Base-by-base conservation (phyloP, 2,113 vertebrate species). In the Hippocampus comes region DNA sequence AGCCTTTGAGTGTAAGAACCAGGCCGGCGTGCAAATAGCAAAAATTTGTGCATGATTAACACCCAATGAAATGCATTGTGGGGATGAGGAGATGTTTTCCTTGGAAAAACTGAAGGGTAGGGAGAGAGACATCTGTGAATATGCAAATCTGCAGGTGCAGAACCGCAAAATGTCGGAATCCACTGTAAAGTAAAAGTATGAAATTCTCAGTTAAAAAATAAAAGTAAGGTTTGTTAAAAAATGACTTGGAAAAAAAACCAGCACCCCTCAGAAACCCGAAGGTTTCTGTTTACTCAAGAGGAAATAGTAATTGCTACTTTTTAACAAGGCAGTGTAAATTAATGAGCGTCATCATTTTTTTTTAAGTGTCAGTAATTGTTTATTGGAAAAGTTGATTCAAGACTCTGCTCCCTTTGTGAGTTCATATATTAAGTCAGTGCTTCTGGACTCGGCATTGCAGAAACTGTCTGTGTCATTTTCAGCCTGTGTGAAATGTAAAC, bases 401-500 rank as follows among this genome's bases (percentile, higher is more conserved):
- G 34, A 59, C 23, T 59, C 23, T 27, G 11, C 10, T 41, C 20
- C 9, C 34, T 18, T 38, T 38, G n/a, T 72, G 17, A 75, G 43
- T 72, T 64, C 74, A 67, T 10, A 49, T 4, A 34, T 67, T 57
- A 34, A 20, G 48, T 63, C 41, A 38, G n/a, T 6, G 38, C 60
- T 9, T 11, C 30, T 18, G 5, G 41, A 14, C n/a, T 23, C 34
- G 9, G 51, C 14, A 66, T 53, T 55, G 25, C 38, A 21, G 27
- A n/a, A n/a, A 15, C 2, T 59, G 9, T 59, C 14, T 27, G 4
- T 14, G 18, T 17, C 59, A 38, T 56, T 56, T 56, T 23, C 53
- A 56, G 21, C 21, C 9, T 9, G 53, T 55, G 21, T 56, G 53
- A 23, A 9, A 34, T 3, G 6, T 8, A 30, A 30, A 34, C 25